phyloP scores from a whole-genome alignment of 2,113 vertebrate genomes.

The Festucalex cinctus region DNA sequence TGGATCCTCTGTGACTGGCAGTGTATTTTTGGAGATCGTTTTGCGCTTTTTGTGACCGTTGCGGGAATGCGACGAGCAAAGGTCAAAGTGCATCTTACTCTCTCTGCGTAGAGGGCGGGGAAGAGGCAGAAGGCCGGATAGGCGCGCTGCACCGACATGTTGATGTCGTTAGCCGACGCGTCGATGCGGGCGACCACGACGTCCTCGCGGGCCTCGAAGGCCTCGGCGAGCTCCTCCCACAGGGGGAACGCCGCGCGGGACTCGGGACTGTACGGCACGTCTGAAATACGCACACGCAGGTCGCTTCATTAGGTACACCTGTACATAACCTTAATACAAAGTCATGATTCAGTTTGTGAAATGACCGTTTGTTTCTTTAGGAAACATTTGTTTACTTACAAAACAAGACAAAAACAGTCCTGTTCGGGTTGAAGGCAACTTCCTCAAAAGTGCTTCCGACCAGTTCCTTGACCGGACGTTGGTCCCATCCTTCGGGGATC shows the following conservation, averaged over 20 bases:
- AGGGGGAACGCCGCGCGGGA: constrained; percentile 74
- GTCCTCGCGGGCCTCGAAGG: constrained; percentile 63
- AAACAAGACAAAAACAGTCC: constrained; percentile 84
- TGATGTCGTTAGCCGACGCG: constrained; percentile 83
- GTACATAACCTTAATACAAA: background rate
- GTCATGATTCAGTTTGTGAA: no score
- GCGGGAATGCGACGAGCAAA: no score
- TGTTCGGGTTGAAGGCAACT: constrained; percentile 80
- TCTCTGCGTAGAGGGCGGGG: constrained; percentile 74
- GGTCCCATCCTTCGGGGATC: constrained; percentile 84
- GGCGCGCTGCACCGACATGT: constrained; percentile 54
- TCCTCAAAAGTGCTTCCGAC: constrained; percentile 85
- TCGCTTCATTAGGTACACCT: background rate
- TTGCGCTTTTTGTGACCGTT: no score
- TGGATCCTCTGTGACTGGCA: background rate
- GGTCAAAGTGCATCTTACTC: constrained; percentile 39
- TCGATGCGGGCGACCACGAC: constrained; percentile 83
- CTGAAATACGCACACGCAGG: constrained; percentile 54
- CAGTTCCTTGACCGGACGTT: constrained; percentile 82
- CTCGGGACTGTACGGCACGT: constrained; percentile 79
- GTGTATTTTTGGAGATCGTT: no score
- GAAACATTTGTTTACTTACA: constrained; percentile 74
- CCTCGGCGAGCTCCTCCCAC: constrained; percentile 83
- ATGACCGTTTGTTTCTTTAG: background rate
- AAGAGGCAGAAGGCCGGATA: constrained; percentile 83